Evolutionary conservation across 2,113 vertebrate genomes (phyloP).

Genomic region (Girardinichthys multiradiatus): DNA sequence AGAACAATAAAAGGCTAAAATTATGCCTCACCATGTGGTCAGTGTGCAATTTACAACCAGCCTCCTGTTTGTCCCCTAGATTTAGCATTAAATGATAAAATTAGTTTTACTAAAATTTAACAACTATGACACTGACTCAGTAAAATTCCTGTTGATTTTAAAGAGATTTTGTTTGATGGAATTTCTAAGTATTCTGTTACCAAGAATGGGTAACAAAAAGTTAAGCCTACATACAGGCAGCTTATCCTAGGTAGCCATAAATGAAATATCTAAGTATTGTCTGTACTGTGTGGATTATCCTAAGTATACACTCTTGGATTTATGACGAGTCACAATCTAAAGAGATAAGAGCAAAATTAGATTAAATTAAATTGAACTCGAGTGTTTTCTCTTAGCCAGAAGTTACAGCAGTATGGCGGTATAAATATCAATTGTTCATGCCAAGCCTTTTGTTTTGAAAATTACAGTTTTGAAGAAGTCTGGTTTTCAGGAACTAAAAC

Average conservation of each 20-base stretch:
- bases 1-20: slow-evolving; percentile 8
- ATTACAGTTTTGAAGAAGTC: background rate
- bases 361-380: background rate
- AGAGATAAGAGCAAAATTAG: background rate
- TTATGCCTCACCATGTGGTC: background rate
- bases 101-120: too few relatives aligned
- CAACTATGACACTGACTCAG: too few relatives aligned
- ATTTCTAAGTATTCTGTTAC: too few relatives aligned
- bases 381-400: background rate
- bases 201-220: too few relatives aligned
- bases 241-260: too few relatives aligned
- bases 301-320: background rate
- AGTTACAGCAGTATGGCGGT: background rate
- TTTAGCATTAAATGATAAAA: background rate
- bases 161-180: too few relatives aligned
- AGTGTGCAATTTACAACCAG: too few relatives aligned
- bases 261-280: too few relatives aligned
- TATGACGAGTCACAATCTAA: too few relatives aligned
- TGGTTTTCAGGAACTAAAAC: slow-evolving; percentile 1
- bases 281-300: too few relatives aligned
- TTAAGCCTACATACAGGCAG: too few relatives aligned
- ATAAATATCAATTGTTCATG: background rate
- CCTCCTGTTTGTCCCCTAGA: background rate
- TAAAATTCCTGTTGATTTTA: too few relatives aligned
- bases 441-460: background rate